These are phyloP conservation scores for Platycercus adscitus DNA, from an alignment of 2,113 vertebrate species.

Conservation along the genomic window DNA sequence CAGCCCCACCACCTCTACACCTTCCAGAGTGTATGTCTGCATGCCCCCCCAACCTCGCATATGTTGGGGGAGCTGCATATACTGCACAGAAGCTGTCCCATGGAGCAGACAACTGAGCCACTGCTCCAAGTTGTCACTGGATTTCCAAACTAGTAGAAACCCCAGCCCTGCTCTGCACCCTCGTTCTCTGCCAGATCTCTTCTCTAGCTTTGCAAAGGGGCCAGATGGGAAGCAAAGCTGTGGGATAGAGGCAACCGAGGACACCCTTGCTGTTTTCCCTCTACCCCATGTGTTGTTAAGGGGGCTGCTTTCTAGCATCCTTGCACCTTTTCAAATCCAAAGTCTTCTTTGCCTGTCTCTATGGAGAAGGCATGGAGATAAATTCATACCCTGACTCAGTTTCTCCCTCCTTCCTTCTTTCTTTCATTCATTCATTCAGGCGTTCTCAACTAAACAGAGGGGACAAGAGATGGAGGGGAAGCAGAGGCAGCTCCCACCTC, in stretches of 20 bases:
- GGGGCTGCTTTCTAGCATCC: background rate
- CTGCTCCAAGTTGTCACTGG: background rate
- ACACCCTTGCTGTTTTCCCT: background rate
- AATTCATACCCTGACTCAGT: background rate
- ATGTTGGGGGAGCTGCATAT: background rate
- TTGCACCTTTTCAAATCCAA: background rate
- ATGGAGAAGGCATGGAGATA: background rate
- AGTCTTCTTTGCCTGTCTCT: background rate
- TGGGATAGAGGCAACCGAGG: background rate
- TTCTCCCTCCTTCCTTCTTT: background rate
- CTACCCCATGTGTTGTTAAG: fast-evolving
- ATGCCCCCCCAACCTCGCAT: background rate
- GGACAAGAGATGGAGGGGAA: background rate
- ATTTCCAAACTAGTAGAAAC: background rate
- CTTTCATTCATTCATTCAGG: background rate
- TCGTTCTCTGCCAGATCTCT: background rate
- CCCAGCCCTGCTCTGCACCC: background rate
- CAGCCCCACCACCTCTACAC: background rate
- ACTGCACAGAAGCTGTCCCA: background rate
- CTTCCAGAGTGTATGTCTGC: background rate
- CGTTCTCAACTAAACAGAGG: background rate
- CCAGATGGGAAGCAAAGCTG: background rate
- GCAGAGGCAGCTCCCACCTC: background rate
- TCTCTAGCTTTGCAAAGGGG: background rate
- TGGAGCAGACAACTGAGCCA: background rate